Evolutionary conservation across 2,888 invertebrate species (phyloP), one percentile per base, ranked within the genome.

Genomic region (Epirrita christyi): DNA sequence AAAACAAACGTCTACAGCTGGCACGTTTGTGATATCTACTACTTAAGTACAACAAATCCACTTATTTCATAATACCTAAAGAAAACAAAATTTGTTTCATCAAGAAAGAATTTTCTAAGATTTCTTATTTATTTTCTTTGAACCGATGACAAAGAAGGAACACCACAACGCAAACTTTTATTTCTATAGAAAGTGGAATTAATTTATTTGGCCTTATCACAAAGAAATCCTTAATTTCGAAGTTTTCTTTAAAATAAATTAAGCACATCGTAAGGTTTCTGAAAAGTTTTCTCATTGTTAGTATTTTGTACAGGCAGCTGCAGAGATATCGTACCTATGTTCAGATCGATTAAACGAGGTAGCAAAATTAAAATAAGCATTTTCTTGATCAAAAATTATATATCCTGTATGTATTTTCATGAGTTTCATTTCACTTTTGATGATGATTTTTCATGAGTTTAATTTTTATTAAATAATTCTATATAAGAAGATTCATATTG

Each of bases 51-150:
- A 66, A 54, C 54, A 82, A 80, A 81, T 79, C 80, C 64, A 74
- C 78, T 83, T 81, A 82, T 66, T 73, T 70, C 67, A 58, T 78
- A 78, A 78, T 75, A 59, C 75, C 63, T 61, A 68, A 64, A 75
- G 55, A 70, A 75, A 75, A 66, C 52, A 45, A 62, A 58, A 61
- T 57, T 65, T 62, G 51, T 66, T 45, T 51, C 49, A 71, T 42
- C 32, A 43, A 38, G 34, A 45, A 58, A 58, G 36, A 28, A 54
- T 69, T 57, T 56, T 68, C 11, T 68, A 72, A 48, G 80, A 76
- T 61, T 77, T 80, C 78, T 32, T 27, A 55, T 56, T 52, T 47
- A 7, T 38, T 52, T 64, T 66, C 59, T 59, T 61, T 59, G 63
- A 62, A 63, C 38, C 48, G 41, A 58, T 54, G 60, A 54, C 44